phyloP scores from a whole-genome alignment of 2,113 vertebrate species.

The Malurus alboscapulatus region DNA sequence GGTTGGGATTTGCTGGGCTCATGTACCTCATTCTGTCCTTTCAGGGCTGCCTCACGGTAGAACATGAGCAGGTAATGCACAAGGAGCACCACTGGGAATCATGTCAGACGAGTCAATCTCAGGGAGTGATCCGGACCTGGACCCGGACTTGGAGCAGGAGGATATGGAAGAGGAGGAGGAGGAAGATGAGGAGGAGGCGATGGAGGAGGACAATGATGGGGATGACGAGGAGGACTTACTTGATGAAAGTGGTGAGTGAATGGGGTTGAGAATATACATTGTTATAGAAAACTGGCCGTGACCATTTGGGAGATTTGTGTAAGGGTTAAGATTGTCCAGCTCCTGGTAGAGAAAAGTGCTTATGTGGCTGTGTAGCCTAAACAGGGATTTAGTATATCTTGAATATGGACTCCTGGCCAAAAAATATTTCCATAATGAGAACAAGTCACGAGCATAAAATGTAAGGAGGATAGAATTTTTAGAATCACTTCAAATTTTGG shows the following conservation, averaged over 20 bases:
- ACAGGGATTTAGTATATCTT: not conserved
- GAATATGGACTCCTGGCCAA: not conserved
- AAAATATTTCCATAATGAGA: not conserved
- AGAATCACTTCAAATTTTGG: not conserved
- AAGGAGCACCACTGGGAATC: slow-evolving; percentile 84
- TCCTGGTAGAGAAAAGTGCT: not conserved
- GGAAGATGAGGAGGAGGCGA: slow-evolving; percentile 84
- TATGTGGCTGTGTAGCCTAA: not conserved
- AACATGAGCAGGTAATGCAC: slow-evolving; percentile 94
- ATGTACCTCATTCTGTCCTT: not conserved
- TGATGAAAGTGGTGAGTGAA: slow-evolving; percentile 80
- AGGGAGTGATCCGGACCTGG: slow-evolving; percentile 96
- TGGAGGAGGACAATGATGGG: slow-evolving; percentile 81
- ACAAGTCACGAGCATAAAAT: not conserved
- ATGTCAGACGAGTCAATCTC: slow-evolving; percentile 99
- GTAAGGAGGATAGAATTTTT: not conserved
- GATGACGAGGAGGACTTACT: slow-evolving; percentile 86
- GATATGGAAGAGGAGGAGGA: slow-evolving; percentile 89
- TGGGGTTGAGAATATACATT: not conserved
- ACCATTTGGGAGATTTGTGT: not conserved
- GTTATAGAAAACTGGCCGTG: not conserved
- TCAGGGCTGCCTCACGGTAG: slow-evolving; percentile 67
- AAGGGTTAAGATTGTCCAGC: not conserved
- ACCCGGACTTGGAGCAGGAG: slow-evolving; percentile 92
- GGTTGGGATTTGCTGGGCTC: not conserved